Evolutionary conservation across 2,888 invertebrate genomes (phyloP), one percentile per base, ranked within the genome.

Genomic region (Argyresthia albistria): DNA sequence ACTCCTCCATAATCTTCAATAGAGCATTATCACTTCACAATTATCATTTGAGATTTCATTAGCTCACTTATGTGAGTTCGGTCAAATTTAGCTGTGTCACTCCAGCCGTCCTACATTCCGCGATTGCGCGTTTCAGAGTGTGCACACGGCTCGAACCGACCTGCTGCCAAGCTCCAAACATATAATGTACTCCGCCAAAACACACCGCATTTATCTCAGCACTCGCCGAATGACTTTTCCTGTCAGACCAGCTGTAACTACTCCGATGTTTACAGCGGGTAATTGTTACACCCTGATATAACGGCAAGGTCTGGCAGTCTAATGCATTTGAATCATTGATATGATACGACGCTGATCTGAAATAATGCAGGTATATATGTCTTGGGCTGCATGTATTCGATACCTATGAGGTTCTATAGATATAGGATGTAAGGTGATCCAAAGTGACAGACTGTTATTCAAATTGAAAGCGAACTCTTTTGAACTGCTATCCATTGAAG

Each of bases 71-170:
- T 82, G 80, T 82, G 77, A 68, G 72, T 65, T 68, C 64, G 78
- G 80, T 84, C 81, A 81, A 82, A 86, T 83, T 82, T 86, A 86
- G 83, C 84, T 80, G 76, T 84, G 86, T 84, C 84, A 82, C 81
- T 87, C 86, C 86, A 87, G 86, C 62, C 82, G 86, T 70, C 82
- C 83, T 79, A 82, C 79, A 83, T 86, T 80, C 80, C 65, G 70
- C 64, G 67, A 66, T 70, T 78, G 75, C 70, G 54, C 16, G 47
- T 14, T 49, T 15, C 43, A 43, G 47, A 37, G 46, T 25, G 25
- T 87, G 86, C 86, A 75, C 86, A 87, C 86, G 86, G 86, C 86
- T 73, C 86, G 72, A 78, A 64, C 56, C 59, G 59, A 66, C 60
- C 53, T 73, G 81, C 65, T 84, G 86, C 86, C 86, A 84, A 84